Conservation (phyloP, 2,797 vertebrate genomes). For the Pseudochromis fuscus region DNA sequence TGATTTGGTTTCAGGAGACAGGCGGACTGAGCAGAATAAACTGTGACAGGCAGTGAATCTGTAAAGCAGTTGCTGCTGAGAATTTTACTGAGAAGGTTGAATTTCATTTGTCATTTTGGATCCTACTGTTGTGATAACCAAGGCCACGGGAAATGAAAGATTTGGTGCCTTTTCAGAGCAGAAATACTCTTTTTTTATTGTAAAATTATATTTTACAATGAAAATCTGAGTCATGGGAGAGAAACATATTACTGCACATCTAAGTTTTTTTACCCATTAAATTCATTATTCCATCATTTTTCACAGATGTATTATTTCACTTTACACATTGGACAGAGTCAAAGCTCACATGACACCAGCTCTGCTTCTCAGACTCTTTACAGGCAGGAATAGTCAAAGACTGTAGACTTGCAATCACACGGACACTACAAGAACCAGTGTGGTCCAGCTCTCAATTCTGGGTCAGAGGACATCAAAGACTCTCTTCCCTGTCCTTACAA, state of each 20-base stretch:
- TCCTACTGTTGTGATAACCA: slow-evolving; percentile 12
- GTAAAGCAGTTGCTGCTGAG: slow-evolving; percentile 17
- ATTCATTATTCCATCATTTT: too few species aligned
- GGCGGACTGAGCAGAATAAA: slow-evolving; percentile 51
- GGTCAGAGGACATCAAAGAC: slow-evolving; percentile 59
- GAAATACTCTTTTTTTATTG: slow-evolving; percentile 13
- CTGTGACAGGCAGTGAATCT: slow-evolving; percentile 30
- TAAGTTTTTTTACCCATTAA: too few species aligned
- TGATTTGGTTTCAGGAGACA: slow-evolving; percentile 61
- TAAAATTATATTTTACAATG: too few species aligned
- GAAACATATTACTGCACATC: too few species aligned
- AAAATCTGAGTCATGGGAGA: too few species aligned
- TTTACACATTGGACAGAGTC: too few species aligned
- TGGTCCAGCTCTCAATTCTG: slow-evolving; percentile 38
- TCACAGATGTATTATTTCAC: too few species aligned
- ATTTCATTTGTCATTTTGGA: slow-evolving; percentile 6
- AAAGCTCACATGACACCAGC: too few species aligned
- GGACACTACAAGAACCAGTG: slow-evolving; percentile 21
- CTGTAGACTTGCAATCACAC: neutral
- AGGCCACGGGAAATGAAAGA: slow-evolving; percentile 27
- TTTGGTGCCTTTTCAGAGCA: neutral
- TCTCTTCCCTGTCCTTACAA: slow-evolving; percentile 22
- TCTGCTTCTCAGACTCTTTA: too few species aligned
- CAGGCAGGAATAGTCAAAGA: too few species aligned
- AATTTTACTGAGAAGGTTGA: slow-evolving; percentile 1